phyloP scores from a whole-genome alignment of 2,888 invertebrate genomes.

The Ochropacha duplaris region DNA sequence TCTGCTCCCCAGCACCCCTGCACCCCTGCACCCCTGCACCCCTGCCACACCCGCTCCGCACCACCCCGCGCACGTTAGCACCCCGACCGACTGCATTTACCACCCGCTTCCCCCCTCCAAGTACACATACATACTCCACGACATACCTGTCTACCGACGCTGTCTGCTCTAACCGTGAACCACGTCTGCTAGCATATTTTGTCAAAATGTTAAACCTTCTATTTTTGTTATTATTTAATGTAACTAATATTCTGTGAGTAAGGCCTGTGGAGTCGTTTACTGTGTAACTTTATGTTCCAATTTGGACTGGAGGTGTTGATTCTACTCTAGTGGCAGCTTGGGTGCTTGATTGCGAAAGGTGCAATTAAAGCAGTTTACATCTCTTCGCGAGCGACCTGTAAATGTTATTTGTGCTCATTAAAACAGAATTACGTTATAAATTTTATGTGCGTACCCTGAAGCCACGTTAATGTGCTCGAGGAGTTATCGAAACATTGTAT shows the following conservation, averaged over 20 bases:
- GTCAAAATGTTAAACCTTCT: conserved; percentile 37
- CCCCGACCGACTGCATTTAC: conserved; percentile 82
- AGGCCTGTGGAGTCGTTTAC: conserved; percentile 40
- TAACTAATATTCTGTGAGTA: conserved; percentile 19
- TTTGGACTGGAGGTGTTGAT: conserved; percentile 66
- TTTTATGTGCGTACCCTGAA: conserved; percentile 63
- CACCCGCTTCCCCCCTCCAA: conserved; percentile 66
- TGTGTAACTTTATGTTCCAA: conserved; percentile 45
- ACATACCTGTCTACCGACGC: conserved; percentile 61
- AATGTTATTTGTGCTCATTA: conserved; percentile 75
- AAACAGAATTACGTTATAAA: conserved; percentile 73
- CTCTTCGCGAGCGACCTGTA: conserved; percentile 71
- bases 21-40: conserved; percentile 34
- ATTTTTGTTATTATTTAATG: conserved; percentile 34
- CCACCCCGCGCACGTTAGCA: conserved; percentile 73
- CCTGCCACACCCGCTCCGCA: conserved; percentile 29
- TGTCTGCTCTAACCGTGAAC: conserved; percentile 41
- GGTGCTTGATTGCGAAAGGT: conserved; percentile 49
- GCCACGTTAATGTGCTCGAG: conserved; percentile 49
- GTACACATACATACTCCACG: conserved; percentile 44
- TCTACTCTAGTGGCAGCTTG: conserved; percentile 49
- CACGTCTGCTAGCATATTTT: conserved; percentile 44
- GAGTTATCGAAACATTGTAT: conserved; percentile 61
- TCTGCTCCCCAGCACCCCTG: conserved; percentile 58
- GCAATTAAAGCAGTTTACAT: conserved; percentile 74